phyloP scores from a whole-genome alignment of 2,888 invertebrate genomes.

The Melipona beecheii region DNA sequence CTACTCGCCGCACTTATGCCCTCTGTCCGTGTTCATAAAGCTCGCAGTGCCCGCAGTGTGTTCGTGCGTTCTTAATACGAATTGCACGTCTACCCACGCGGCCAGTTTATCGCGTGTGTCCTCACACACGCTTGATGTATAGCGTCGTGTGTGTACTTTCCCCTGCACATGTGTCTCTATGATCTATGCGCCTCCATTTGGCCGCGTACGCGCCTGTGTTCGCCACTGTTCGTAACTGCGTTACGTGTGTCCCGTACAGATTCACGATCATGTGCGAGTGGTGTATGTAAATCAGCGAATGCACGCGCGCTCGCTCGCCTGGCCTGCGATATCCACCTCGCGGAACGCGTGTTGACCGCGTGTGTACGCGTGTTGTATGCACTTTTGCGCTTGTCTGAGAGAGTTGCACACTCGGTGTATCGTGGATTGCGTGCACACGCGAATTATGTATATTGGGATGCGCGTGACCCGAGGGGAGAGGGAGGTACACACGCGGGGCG shows the following conservation, averaged over 20 bases:
- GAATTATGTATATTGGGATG: background rate
- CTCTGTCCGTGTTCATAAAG: background rate
- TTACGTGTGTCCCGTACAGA: conserved; percentile 2
- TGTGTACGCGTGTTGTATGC: conserved; percentile 17
- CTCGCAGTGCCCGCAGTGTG: background rate
- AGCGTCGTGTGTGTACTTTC: conserved; percentile 35
- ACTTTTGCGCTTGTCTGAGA: conserved; percentile 32
- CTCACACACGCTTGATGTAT: conserved; percentile 35
- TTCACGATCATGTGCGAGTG: background rate
- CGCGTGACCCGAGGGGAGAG: background rate
- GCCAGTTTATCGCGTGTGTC: conserved; percentile 44
- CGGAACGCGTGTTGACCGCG: background rate
- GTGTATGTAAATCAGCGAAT: conserved; percentile 31
- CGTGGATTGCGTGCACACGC: background rate
- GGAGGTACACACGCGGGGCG: background rate
- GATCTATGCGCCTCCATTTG: conserved; percentile 40
- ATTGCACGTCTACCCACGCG: background rate
- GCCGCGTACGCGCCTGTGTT: conserved; percentile 2
- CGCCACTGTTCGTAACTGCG: background rate
- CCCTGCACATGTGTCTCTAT: conserved; percentile 41
- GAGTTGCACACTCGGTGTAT: background rate
- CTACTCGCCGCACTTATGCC: conserved; percentile 40
- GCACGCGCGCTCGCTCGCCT: background rate
- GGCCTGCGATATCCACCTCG: conserved; percentile 1
- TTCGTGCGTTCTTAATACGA: conserved; percentile 15